Evolutionary conservation across 2,113 vertebrate genomes (phyloP).

Genomic region (Ptychochromis oligacanthus): DNA sequence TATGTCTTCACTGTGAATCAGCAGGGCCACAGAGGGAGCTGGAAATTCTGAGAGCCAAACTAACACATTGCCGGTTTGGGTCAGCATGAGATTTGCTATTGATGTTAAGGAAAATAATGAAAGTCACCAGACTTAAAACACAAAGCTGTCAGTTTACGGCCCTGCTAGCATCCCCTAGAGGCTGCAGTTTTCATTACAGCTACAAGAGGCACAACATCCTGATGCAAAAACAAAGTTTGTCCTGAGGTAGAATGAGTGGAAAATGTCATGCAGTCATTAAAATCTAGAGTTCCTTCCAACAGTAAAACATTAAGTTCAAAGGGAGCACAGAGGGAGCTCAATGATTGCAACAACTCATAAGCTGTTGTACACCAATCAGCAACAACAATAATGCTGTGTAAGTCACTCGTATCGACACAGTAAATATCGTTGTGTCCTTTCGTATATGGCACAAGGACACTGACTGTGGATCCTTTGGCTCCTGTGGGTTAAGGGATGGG

Average conservation of each 20-base stretch:
- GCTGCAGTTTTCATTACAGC: neutral
- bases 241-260: constrained; percentile 7
- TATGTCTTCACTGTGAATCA: neutral
- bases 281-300: neutral
- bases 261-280: neutral
- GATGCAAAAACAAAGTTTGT: neutral
- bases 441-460: neutral
- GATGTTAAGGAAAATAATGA: neutral
- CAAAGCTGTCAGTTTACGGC: neutral
- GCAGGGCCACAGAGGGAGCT: too few relatives aligned
- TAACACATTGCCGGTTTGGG: neutral
- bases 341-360: too few relatives aligned
- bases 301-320: neutral
- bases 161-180: neutral
- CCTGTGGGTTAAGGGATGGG: too few relatives aligned
- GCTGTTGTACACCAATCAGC: too few relatives aligned
- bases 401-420: neutral
- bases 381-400: neutral
- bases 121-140: neutral
- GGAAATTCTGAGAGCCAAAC: too few relatives aligned
- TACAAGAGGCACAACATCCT: neutral
- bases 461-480: neutral
- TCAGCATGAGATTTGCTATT: neutral
- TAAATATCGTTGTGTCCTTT: neutral
- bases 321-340: neutral